A percentile compares a stretch with the other conserved stretches of the same genome.
phyloP scores from a whole-genome alignment of 2,888 invertebrate species.

The Coelopa pilipes region DNA sequence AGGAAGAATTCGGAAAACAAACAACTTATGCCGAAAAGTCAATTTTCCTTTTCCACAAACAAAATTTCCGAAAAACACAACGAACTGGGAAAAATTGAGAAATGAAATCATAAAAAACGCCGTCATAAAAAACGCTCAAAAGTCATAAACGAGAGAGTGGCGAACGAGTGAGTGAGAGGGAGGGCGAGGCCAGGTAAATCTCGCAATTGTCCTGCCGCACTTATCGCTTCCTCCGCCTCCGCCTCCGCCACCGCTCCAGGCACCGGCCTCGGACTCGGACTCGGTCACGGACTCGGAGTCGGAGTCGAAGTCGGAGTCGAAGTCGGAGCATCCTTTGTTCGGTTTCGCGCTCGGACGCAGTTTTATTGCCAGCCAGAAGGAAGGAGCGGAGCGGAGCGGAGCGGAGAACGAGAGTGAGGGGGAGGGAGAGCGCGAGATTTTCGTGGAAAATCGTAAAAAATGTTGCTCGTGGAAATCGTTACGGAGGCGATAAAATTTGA shows the following conservation, averaged over 20 bases:
- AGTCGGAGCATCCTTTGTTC: conserved; percentile 28
- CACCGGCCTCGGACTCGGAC: too few relatives aligned
- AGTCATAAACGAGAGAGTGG: conserved; percentile 50
- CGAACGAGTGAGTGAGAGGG: too few relatives aligned
- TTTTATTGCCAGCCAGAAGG: not conserved
- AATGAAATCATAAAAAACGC: conserved; percentile 19
- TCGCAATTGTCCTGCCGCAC: too few relatives aligned
- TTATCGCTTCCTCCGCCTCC: too few relatives aligned
- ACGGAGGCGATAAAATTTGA: conserved; percentile 41
- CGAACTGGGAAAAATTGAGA: conserved; percentile 15
- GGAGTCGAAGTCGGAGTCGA: not conserved
- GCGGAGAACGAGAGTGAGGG: not conserved
- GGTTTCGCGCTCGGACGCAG: conserved; percentile 14
- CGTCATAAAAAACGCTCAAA: conserved; percentile 60
- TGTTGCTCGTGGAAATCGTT: conserved; percentile 24
- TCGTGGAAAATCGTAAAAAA: conserved; percentile 59
- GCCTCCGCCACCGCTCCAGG: too few relatives aligned
- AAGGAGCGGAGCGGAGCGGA: not conserved
- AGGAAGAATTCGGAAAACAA: conserved; percentile 38
- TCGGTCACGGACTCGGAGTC: too few relatives aligned
- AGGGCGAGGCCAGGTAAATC: too few relatives aligned
- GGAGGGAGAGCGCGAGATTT: conserved; percentile 42
- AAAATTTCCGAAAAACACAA: conserved; percentile 43
- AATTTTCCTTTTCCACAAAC: conserved; percentile 42
- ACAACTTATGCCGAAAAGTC: conserved; percentile 56